Conservation (phyloP, 2,888 invertebrate genomes). For the Drosophila fulvimacula region DNA sequence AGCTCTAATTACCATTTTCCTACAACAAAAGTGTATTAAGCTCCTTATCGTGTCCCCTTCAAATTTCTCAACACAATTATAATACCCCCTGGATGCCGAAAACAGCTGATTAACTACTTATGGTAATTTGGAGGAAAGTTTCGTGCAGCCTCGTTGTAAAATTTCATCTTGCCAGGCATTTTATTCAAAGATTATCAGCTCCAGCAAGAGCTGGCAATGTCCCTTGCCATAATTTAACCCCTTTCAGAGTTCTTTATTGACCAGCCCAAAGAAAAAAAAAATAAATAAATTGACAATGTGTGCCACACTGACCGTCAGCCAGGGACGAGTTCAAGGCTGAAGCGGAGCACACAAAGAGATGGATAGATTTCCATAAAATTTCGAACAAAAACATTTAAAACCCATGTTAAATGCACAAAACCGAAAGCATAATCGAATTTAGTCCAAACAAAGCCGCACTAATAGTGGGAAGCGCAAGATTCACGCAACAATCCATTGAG, state of each 20-base stretch:
- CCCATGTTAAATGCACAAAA: slow-evolving; percentile 13
- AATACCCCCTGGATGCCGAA: background rate
- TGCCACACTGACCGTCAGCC: background rate
- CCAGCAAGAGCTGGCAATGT: background rate
- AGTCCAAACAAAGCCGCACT: slow-evolving; percentile 7
- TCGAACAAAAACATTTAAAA: slow-evolving; percentile 3
- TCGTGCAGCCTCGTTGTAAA: slow-evolving; percentile 1
- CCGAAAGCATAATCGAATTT: slow-evolving; percentile 38
- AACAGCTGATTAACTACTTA: slow-evolving; percentile 24
- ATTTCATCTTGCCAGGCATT: slow-evolving; percentile 5
- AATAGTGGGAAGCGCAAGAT: slow-evolving; percentile 4
- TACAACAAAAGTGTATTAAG: background rate
- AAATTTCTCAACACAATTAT: background rate
- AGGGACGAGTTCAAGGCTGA: slow-evolving; percentile 3
- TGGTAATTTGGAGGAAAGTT: slow-evolving; percentile 20
- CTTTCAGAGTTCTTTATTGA: background rate
- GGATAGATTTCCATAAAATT: slow-evolving; percentile 17
- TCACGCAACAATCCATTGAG: background rate
- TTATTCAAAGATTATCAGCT: slow-evolving; percentile 1
- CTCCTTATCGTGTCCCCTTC: background rate
- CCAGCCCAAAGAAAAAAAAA: background rate
- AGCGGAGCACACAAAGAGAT: slow-evolving; percentile 15
- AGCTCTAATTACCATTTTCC: no score
- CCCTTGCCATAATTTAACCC: background rate
- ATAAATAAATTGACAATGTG: background rate